Base-by-base conservation (phyloP, 2,113 vertebrate genomes). In the Ceyx melanurus region DNA sequence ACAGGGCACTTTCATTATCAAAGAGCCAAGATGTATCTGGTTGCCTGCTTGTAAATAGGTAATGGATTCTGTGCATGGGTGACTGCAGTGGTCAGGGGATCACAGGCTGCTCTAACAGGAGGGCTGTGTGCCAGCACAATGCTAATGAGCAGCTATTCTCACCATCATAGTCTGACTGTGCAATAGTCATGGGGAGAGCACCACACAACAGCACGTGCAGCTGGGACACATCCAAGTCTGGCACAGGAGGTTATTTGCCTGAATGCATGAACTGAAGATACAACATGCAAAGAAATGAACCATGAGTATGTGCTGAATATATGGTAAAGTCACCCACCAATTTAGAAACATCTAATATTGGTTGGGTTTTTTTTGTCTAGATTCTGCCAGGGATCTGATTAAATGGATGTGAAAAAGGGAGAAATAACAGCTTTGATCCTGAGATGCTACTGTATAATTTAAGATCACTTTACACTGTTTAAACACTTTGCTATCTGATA, bases 51-150 rank as follows among this genome's bases (percentile, higher is more conserved):
- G n/a, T 68, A 91, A 79, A 62, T 58, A 73, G 54, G 78, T 79
- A 94, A 89, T 67, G 67, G 90, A 72, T 89, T 95, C 66, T 91
- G 89, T 94, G 77, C 62, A 43, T 15, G 58, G 29, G 79, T 82
- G 67, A 88, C 65, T 74, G 75, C 33, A 51, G 64, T 64, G 90
- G 72, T 86, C 90, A 86, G 72, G 46, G 68, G 50, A 89, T 94
- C 90, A 67, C 40, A 88, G 67, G 75, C 60, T 95, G 82, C 91
- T 91, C 57, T 42, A 86, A 31, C 28, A 62, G 54, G 64, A 43
- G 70, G 62, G 82, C 42, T 51, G 6, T 70, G 51, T 89, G 82
- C 88, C 75, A 82, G 42, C 75, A 87, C 68, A 95, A 58, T 2
- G 1, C 42, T 92, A 89, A 92, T 73, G 43, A 92, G 60, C 64